A percentile compares a stretch with the other conserved stretches of the same genome.
Conservation (phyloP, 2,113 vertebrate species). For the Hippopotamus amphibius region DNA sequence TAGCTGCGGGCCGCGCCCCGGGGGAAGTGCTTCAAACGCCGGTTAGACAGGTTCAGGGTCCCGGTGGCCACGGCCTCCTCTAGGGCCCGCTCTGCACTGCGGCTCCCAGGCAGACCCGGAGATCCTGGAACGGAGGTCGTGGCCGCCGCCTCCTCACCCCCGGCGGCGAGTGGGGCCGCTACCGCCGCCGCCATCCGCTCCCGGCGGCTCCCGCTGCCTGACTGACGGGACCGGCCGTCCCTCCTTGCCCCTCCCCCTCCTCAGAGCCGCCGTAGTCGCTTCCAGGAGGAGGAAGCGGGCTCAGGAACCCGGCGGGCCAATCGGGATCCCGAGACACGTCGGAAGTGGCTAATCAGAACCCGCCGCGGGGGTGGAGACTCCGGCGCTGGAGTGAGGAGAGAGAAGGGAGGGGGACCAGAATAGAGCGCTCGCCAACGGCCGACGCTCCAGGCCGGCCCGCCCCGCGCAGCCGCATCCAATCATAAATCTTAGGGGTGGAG, state of each 20-base stretch:
- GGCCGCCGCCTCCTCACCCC: slow-evolving; percentile 88
- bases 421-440: slow-evolving; percentile 67
- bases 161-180: slow-evolving; percentile 82
- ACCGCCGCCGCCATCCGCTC: slow-evolving; percentile 80
- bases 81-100: slow-evolving; percentile 93
- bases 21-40: slow-evolving; percentile 94
- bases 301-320: slow-evolving; percentile 43
- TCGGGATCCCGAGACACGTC: slow-evolving; percentile 37
- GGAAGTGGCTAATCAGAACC: slow-evolving; percentile 67
- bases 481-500: neutral
- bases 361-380: neutral
- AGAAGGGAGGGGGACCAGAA: slow-evolving; percentile 61
- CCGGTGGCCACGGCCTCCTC: slow-evolving; percentile 94
- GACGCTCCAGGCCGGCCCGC: neutral
- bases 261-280: slow-evolving; percentile 68
- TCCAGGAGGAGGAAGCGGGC: neutral
- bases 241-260: slow-evolving; percentile 64
- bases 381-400: neutral
- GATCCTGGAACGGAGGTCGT: slow-evolving; percentile 82
- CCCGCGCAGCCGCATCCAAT: slow-evolving; percentile 66
- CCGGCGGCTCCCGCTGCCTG: slow-evolving; percentile 64
- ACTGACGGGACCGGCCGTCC: slow-evolving; percentile 75
- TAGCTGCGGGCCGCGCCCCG: slow-evolving; percentile 90
- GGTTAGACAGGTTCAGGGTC: slow-evolving; percentile 92
- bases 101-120: slow-evolving; percentile 90